phyloP scores from a whole-genome alignment of 2,113 vertebrate genomes.

The Gulo gulo region DNA sequence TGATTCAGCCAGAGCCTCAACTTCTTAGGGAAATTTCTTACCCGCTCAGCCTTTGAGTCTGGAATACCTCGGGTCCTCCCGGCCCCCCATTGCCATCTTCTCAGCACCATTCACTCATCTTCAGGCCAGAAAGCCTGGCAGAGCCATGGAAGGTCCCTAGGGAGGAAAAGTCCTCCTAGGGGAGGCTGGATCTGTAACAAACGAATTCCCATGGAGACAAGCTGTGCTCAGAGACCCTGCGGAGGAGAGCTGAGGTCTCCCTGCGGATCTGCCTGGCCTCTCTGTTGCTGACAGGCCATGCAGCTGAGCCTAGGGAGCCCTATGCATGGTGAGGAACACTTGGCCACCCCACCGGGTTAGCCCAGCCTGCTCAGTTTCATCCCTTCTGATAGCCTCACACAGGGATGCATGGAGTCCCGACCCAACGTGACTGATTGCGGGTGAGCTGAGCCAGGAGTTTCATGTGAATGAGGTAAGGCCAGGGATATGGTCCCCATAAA shows the following conservation, averaged over 20 bases:
- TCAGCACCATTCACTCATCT: neutral
- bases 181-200: neutral
- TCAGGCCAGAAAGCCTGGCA: neutral
- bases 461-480: neutral
- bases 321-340: accelerated
- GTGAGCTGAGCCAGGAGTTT: neutral
- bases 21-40: neutral
- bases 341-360: no score
- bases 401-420: neutral
- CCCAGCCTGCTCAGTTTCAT: neutral
- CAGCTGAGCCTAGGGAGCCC: neutral
- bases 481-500: neutral
- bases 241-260: neutral
- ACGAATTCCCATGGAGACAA: neutral
- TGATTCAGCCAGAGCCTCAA: neutral
- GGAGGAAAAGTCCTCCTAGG: neutral
- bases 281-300: neutral
- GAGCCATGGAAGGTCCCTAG: neutral
- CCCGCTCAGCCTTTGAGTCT: neutral
- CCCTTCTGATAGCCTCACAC: neutral
- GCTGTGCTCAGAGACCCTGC: neutral
- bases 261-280: neutral
- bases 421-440: accelerated
- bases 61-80: neutral
- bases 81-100: neutral